Base-by-base conservation (phyloP, 1,140 invertebrate genomes). In the Zophobas morio region DNA sequence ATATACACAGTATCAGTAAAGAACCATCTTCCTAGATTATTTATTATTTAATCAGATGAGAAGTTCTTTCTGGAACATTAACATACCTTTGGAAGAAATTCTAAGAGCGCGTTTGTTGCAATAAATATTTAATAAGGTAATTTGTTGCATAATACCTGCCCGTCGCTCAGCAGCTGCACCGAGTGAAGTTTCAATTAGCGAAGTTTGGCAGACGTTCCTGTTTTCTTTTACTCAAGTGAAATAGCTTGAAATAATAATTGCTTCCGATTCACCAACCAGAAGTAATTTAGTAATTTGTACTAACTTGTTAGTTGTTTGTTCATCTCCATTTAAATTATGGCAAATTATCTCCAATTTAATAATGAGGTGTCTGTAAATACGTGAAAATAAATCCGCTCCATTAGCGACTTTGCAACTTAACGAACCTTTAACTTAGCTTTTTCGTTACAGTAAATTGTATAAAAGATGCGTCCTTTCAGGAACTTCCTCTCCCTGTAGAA, bases 251-350 rank as follows among this genome's bases (percentile, higher is more conserved):
- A 46, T 46, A 46, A 46, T 46, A 46, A 46, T 46, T 46, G 42
- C 42, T 46, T 4, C 42, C 8, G 49, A 51, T 51, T 4, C 49
- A 51, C 49, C 20, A 51, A 51, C n/a, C n/a, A 20, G 49, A 51
- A 51, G n/a, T 51, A 51, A 51, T 51, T 51, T 51, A 51, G n/a
- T 51, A 51, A 51, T 51, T 51, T 51, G n/a, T 51, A 51, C 4
- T 46, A 2, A 51, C 6, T 51, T 51, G n/a, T 46, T 20, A 51
- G 49, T 51, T 51, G n/a, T 51, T 51, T 51, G 3, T n/a, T 20
- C 3, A 51, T 2, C 20, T 51, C 6, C 6, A 51, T 6, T 51
- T 20, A 51, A 51, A 51, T 51, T 51, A 51, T 6, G n/a, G n/a
- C 2, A 51, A 51, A 20, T 51, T 51, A 6, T 20, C 4, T 51